These are phyloP conservation scores for Limnothrissa miodon DNA, from an alignment of 2,113 vertebrate genomes.

Conservation along the genomic window DNA sequence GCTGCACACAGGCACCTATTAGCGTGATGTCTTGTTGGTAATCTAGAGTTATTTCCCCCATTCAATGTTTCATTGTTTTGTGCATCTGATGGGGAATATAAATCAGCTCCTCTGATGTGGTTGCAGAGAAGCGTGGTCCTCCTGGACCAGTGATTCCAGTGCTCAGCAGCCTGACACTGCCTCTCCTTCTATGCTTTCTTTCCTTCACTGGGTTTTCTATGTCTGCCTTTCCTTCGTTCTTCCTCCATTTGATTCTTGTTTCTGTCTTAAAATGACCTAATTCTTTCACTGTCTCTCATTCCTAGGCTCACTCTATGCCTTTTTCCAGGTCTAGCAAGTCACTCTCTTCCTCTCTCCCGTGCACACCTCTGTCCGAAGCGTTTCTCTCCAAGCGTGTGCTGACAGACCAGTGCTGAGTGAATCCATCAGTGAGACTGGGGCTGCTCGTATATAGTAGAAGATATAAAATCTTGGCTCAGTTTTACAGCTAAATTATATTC, in stretches of 20 bases:
- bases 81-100: conserved; percentile 32
- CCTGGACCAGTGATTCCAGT: conserved; percentile 15
- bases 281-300: neutral
- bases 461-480: neutral
- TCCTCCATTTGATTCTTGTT: neutral
- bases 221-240: neutral
- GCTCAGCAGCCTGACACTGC: neutral
- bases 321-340: too few species aligned
- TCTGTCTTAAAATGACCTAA: neutral
- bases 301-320: too few species aligned
- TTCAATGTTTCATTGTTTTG: conserved; percentile 40
- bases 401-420: neutral
- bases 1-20: conserved; percentile 52
- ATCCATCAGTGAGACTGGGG: neutral
- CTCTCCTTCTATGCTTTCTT: neutral
- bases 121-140: conserved; percentile 2
- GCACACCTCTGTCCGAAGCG: conserved; percentile 31
- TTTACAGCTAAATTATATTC: neutral
- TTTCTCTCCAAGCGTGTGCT: neutral
- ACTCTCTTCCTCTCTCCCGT: conserved; percentile 18
- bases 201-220: neutral
- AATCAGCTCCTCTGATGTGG: conserved; percentile 38
- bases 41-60: conserved; percentile 61
- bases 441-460: neutral
- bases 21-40: conserved; percentile 41